Conservation (phyloP, 2,113 vertebrate species). For the Chaetura pelagica region DNA sequence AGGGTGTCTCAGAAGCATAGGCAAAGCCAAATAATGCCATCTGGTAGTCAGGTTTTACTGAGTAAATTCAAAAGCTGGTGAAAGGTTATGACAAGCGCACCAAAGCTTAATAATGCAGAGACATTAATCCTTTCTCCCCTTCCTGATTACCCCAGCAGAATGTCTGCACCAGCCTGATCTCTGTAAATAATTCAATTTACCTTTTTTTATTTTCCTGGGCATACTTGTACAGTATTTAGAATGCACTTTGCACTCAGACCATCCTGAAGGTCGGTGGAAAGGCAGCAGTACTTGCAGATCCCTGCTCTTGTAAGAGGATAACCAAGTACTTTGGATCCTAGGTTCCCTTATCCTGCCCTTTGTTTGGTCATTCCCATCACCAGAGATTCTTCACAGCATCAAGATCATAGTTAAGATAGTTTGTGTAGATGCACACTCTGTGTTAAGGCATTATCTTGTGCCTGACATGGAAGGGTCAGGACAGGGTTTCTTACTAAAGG, state of each 20-base stretch:
- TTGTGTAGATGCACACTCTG: background rate
- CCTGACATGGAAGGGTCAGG: background rate
- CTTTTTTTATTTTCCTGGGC: background rate
- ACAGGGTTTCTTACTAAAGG: background rate
- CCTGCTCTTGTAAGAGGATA: background rate
- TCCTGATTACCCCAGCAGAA: slow-evolving; percentile 40
- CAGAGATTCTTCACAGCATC: background rate
- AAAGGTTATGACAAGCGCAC: slow-evolving; percentile 56
- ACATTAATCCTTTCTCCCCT: slow-evolving; percentile 31
- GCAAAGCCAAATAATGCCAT: slow-evolving; percentile 58
- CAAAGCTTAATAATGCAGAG: slow-evolving; percentile 46
- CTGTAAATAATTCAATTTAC: slow-evolving; percentile 5
- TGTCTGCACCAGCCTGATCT: background rate
- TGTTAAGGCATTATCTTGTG: background rate
- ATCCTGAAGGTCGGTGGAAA: background rate
- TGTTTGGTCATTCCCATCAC: background rate
- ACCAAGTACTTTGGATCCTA: background rate
- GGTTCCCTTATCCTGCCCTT: background rate
- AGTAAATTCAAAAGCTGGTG: slow-evolving; percentile 21
- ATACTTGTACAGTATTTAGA: background rate
- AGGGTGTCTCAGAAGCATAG: slow-evolving; percentile 34
- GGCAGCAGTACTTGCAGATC: background rate
- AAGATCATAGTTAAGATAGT: background rate
- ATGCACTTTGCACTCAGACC: background rate
- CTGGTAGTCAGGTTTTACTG: slow-evolving; percentile 60